These are phyloP conservation scores for Dryoscopus gambensis DNA, from an alignment of 2,113 vertebrate genomes.

Conservation along the genomic window DNA sequence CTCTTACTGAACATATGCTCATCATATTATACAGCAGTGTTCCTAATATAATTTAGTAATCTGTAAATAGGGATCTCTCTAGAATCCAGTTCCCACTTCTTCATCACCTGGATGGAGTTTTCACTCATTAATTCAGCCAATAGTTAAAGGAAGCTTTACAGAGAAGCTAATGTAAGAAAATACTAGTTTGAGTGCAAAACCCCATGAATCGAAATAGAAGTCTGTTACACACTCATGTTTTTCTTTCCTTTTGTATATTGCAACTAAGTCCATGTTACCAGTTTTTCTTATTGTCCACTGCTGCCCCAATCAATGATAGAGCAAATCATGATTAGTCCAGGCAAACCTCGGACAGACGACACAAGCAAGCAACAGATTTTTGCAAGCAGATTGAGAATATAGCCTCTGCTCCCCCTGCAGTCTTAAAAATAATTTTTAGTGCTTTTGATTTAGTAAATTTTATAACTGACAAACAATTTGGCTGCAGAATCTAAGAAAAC, in stretches of 20 bases:
- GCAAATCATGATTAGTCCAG: neutral
- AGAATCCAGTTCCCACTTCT: neutral
- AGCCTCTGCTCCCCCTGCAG: neutral
- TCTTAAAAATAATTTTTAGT: neutral
- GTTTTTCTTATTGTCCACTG: neutral
- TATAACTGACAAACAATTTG: neutral
- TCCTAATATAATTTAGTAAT: neutral
- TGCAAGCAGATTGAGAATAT: neutral
- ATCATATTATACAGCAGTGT: neutral
- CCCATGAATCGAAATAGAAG: neutral
- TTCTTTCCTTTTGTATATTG: neutral
- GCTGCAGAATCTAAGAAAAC: constrained; percentile 7
- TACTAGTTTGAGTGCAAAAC: neutral
- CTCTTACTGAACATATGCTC: neutral
- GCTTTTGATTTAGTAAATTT: neutral
- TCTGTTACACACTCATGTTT: neutral
- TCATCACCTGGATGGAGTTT: neutral
- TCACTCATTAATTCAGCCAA: neutral
- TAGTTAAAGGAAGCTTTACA: neutral
- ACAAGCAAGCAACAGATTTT: neutral
- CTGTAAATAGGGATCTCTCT: neutral
- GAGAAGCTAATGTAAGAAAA: neutral
- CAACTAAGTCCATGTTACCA: neutral
- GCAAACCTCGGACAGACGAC: neutral
- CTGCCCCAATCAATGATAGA: neutral